Conservation (phyloP, 2,113 vertebrate genomes). For the Platichthys stellatus region DNA sequence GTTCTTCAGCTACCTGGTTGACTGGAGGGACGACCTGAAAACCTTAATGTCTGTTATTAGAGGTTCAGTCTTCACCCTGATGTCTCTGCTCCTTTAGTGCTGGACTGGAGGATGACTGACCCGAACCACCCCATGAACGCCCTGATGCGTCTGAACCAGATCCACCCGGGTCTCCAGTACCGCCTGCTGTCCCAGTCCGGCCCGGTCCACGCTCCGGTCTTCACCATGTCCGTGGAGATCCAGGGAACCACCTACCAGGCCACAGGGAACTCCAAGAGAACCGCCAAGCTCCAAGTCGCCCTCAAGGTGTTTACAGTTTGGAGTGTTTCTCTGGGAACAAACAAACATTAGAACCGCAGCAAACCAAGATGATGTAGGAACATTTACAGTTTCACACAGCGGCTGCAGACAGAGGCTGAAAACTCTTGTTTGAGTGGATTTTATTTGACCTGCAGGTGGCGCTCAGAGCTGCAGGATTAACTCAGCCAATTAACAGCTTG, state of each 20-base stretch:
- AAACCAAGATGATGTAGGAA: no score
- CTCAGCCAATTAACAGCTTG: no score
- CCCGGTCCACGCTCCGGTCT: slow-evolving; percentile 95
- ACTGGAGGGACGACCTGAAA: no score
- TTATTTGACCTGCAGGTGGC: no score
- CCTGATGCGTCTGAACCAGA: slow-evolving; percentile 97
- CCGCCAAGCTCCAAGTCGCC: slow-evolving; percentile 95
- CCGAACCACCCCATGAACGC: slow-evolving; percentile 93
- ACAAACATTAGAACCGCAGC: no score
- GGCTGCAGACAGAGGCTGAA: no score
- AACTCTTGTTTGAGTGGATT: no score
- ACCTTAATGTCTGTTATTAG: no score
- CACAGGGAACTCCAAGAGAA: slow-evolving; percentile 96
- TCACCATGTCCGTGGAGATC: slow-evolving; percentile 96
- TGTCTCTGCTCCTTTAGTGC: slow-evolving; percentile 75
- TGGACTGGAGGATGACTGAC: slow-evolving; percentile 97
- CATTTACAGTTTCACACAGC: no score
- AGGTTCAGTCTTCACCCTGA: not conserved
- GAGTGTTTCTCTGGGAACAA: no score
- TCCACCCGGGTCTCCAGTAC: slow-evolving; percentile 95
- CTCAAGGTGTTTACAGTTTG: slow-evolving; percentile 86
- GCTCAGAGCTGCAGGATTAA: no score
- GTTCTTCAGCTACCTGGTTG: no score
- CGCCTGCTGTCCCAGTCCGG: slow-evolving; percentile 96
- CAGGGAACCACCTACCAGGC: slow-evolving; percentile 94